Evolutionary conservation across 2,113 vertebrate genomes (phyloP).

Genomic region (Oryzias curvinotus): DNA sequence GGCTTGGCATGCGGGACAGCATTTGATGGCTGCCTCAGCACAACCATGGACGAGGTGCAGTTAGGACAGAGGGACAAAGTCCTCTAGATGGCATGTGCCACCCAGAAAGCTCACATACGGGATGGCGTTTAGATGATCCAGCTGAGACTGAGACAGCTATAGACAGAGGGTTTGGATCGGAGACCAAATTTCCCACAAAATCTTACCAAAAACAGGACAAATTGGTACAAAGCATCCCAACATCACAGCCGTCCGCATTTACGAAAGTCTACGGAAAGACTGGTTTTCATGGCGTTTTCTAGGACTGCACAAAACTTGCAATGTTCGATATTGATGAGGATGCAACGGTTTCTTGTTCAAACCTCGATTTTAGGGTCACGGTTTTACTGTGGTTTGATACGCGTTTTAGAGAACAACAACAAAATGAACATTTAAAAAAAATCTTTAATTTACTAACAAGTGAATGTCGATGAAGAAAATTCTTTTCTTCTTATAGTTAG

Average conservation of each 20-base stretch:
- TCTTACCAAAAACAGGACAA: neutral
- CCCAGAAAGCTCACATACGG: neutral
- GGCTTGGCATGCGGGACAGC: neutral
- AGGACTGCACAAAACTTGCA: no score
- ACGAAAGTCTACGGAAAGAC: neutral
- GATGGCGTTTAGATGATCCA: conserved; percentile 1
- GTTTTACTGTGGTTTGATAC: no score
- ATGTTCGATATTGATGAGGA: no score
- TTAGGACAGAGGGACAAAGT: conserved; percentile 51
- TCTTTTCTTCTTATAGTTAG: no score
- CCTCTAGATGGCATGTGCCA: conserved; percentile 20
- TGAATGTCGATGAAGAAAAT: no score
- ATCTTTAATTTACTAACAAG: no score
- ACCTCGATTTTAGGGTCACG: no score
- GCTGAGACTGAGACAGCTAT: conserved; percentile 12
- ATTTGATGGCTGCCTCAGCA: conserved; percentile 20
- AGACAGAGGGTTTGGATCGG: neutral
- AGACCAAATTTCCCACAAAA: neutral
- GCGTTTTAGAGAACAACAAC: no score
- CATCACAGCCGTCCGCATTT: neutral
- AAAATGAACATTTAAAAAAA: no score
- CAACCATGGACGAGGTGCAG: conserved; percentile 15
- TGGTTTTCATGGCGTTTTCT: no score
- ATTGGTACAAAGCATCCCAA: neutral
- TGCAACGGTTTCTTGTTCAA: no score